These are phyloP conservation scores for Andrena cerasifolii DNA, from an alignment of 1,140 invertebrate genomes.

Conservation along the genomic window DNA sequence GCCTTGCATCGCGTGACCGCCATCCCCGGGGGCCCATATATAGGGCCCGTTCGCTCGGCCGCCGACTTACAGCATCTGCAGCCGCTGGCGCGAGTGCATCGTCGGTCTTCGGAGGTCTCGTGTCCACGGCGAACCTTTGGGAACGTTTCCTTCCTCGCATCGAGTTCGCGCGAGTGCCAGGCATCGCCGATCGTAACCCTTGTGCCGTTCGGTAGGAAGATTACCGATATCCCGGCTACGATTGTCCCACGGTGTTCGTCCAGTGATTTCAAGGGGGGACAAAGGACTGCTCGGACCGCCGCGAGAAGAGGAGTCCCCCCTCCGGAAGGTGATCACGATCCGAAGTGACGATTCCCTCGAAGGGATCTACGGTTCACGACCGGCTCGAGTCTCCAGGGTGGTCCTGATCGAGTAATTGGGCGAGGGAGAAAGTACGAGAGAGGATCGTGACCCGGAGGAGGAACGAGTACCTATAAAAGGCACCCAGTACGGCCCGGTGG, in stretches of 20 bases:
- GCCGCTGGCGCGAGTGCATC: slow-evolving; percentile 55
- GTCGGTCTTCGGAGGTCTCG: slow-evolving; percentile 17
- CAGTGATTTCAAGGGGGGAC: slow-evolving; percentile 13
- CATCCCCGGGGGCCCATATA: slow-evolving; percentile 66
- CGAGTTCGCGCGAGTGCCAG: neutral
- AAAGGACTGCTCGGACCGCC: no score
- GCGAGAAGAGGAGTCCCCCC: neutral
- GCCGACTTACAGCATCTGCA: slow-evolving; percentile 67
- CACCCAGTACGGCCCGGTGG: neutral
- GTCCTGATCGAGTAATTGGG: neutral
- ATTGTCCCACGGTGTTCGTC: no score
- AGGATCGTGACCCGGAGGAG: neutral
- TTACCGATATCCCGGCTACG: no score
- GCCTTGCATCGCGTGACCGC: neutral
- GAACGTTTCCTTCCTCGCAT: neutral
- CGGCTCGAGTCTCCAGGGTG: slow-evolving; percentile 10
- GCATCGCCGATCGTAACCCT: no score
- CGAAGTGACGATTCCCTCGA: no score
- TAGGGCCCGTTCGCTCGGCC: slow-evolving; percentile 47
- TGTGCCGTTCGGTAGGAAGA: no score
- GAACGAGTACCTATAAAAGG: no score
- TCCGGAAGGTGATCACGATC: no score
- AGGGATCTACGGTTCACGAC: neutral
- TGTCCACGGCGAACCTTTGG: neutral
- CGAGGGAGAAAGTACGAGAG: neutral